Base-by-base conservation (phyloP, 2,888 invertebrate genomes). In the Melanargia galathea region DNA sequence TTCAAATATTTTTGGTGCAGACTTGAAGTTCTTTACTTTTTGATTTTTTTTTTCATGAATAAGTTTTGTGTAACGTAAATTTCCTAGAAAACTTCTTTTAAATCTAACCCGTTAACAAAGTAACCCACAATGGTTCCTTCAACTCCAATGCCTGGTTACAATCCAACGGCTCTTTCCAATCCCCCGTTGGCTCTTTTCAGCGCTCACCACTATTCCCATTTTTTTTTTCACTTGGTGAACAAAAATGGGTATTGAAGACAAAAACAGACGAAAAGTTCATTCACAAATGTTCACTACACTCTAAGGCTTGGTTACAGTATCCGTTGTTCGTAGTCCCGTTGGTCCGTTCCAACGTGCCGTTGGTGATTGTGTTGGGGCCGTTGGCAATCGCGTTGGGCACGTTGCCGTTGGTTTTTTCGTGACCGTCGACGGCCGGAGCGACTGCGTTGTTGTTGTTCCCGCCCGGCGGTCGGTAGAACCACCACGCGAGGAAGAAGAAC, bases 401-500 rank as follows among this genome's bases (percentile, higher is more conserved):
- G 13, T 75, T 76, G 24, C 82, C 85, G 68, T 86, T 87, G 52
- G 62, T 30, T 61, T 71, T 71, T 57, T 68, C 71, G 45, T 65
- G 72, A 75, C 74, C n/a, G 72, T 86, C 88, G 18, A 84, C 80
- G 1, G 89, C 84, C 0, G 89, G 88, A 0, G 81, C 82, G 8
- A 86, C 78, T 3, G 87, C 86, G 74, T 86, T 86, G 46, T 78
- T 71, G 63, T 71, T 80, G 74, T 82, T 82, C 22, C 80, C 79
- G 6, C 92, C 90, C 0, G 95, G 95, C 20, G 95, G 94, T 58
- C 94, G 93, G 84, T 96, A 96, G 78, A 93, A 94, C 93, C 95
- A 93, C 94, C 95, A 95, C 57, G 96, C 95, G 43, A 94, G 86
- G 83, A 95, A 93, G 86, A 95, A 96, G 87, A 95, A 95, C 0